Percentiles rank a stretch among this genome's conserved stretches.
These are phyloP conservation scores for Heterochromis multidens DNA, from an alignment of 2,113 vertebrate species.

Conservation along the genomic window DNA sequence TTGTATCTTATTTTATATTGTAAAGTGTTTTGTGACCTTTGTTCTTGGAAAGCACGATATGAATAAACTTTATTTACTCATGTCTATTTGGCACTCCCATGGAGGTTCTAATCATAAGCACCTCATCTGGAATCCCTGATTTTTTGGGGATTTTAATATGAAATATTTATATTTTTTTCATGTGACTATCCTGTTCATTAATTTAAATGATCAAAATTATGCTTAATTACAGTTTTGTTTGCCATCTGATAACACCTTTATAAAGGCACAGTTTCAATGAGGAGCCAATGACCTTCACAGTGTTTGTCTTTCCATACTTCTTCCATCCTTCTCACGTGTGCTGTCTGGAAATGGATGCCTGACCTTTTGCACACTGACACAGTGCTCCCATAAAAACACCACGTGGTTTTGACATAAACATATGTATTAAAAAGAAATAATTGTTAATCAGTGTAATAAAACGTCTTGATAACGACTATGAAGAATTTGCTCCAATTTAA, in stretches of 20 bases:
- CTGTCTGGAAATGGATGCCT: not conserved
- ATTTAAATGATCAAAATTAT: not conserved
- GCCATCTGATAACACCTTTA: not conserved
- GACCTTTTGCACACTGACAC: constrained; percentile 64
- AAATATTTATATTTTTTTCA: not conserved
- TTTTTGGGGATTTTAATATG: not conserved
- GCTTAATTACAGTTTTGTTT: not conserved
- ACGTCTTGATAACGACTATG: not conserved
- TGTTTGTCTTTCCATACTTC: not conserved
- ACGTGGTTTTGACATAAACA: constrained; percentile 5
- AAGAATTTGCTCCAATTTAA: not conserved
- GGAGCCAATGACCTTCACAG: constrained; percentile 6
- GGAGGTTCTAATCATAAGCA: not conserved
- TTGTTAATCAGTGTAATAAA: not conserved
- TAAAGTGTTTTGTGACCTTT: not conserved
- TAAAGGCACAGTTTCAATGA: not conserved
- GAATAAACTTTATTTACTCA: not conserved
- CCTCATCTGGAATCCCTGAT: not conserved
- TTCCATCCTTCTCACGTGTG: not conserved
- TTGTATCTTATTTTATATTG: not conserved
- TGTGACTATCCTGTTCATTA: not conserved
- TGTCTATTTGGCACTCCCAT: not conserved
- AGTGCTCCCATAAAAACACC: constrained; percentile 28
- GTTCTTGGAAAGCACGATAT: not conserved
- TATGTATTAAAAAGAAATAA: not conserved